Conservation (phyloP, 2,113 vertebrate species). For the Brachypodius melanocephalos region DNA sequence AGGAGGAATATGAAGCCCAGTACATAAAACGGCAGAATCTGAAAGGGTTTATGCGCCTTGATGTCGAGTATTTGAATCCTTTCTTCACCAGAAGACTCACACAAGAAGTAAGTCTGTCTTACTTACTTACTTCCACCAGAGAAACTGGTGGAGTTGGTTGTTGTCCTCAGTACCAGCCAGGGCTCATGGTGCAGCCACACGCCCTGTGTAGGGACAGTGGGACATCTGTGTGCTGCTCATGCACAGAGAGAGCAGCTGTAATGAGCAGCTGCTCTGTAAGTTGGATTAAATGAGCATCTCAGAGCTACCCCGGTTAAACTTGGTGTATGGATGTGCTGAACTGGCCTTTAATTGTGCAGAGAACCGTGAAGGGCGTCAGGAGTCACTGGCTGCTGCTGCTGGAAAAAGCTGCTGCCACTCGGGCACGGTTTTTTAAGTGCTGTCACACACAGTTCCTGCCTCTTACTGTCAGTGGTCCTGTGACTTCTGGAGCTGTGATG, state of each 20-base stretch:
- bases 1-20: slow-evolving; percentile 96
- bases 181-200: background rate
- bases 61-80: slow-evolving; percentile 96
- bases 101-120: slow-evolving; percentile 83
- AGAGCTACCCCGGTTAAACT: background rate
- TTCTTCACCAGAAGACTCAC: slow-evolving; percentile 97
- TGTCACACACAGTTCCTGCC: background rate
- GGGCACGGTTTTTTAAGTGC: background rate
- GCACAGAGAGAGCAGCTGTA: background rate
- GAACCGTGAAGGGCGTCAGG: background rate
- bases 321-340: background rate
- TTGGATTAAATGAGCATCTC: background rate
- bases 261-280: background rate
- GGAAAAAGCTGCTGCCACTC: background rate
- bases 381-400: background rate
- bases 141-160: background rate
- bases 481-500: background rate
- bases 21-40: slow-evolving; percentile 92
- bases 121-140: background rate
- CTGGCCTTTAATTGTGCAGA: background rate
- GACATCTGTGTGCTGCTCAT: background rate
- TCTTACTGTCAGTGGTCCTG: background rate
- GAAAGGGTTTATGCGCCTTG: slow-evolving; percentile 97
- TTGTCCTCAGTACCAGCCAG: background rate
- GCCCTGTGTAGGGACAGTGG: background rate